These are phyloP conservation scores for Capreolus pygargus DNA, from an alignment of 2,113 vertebrate species.

Conservation along the genomic window DNA sequence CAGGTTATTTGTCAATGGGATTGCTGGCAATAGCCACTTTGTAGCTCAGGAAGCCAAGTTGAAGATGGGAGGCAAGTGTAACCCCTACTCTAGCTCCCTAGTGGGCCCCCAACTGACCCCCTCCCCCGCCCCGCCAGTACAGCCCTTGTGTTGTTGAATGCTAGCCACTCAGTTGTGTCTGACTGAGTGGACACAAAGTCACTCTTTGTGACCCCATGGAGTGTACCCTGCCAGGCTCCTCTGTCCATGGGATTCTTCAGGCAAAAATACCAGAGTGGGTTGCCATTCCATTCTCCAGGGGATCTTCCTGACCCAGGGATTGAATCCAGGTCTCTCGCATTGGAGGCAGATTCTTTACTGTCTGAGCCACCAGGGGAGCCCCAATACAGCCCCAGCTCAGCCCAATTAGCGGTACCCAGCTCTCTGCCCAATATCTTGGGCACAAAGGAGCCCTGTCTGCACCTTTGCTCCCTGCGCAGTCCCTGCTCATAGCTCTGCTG, in stretches of 20 bases:
- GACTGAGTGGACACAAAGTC: not conserved
- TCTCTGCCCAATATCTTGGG: fast-evolving
- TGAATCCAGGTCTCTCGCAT: not conserved
- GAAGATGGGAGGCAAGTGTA: not conserved
- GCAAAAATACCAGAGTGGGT: not conserved
- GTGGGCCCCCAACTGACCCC: not conserved
- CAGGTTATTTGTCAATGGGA: not conserved
- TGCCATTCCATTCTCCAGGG: not conserved
- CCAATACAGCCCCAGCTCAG: not conserved
- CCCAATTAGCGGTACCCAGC: not conserved
- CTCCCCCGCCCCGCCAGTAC: not conserved
- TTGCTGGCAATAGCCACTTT: not conserved
- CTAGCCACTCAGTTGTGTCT: not conserved
- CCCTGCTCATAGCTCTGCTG: not conserved
- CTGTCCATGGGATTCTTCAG: not conserved
- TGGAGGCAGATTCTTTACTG: not conserved
- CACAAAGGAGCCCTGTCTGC: not conserved
- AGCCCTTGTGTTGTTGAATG: not conserved
- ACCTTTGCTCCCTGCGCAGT: not conserved
- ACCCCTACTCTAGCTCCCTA: not conserved
- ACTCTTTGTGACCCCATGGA: not conserved
- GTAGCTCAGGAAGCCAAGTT: not conserved
- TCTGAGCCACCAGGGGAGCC: not conserved
- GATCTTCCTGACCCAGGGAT: not conserved
- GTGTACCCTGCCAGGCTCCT: not conserved